These are phyloP conservation scores for Cercopithecus mona DNA, from an alignment of 2,113 vertebrate genomes.

Conservation along the genomic window DNA sequence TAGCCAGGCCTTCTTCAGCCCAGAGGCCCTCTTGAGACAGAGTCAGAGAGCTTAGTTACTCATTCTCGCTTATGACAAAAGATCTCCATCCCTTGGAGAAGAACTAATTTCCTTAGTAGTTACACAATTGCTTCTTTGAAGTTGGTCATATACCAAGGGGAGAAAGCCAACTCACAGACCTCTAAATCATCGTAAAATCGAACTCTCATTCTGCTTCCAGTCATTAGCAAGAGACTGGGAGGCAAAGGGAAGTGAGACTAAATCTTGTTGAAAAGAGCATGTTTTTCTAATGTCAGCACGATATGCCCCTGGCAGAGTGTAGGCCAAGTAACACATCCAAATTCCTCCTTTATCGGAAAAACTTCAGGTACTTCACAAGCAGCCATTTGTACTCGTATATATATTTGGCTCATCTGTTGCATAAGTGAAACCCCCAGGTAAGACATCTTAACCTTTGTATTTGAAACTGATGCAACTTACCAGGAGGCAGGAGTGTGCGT, in stretches of 20 bases:
- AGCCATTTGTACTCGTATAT: slow-evolving; percentile 38
- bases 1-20: slow-evolving; percentile 14
- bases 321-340: slow-evolving; percentile 25
- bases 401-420: slow-evolving; percentile 42
- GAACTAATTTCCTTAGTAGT: slow-evolving; percentile 53
- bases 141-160: slow-evolving; percentile 40
- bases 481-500: neutral
- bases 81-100: slow-evolving; percentile 41
- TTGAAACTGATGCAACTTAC: slow-evolving; percentile 31
- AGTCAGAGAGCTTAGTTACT: slow-evolving; percentile 37
- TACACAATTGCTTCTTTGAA: slow-evolving; percentile 62
- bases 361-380: neutral
- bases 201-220: slow-evolving; percentile 57
- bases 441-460: slow-evolving; percentile 37
- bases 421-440: neutral
- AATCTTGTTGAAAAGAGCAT: slow-evolving; percentile 51
- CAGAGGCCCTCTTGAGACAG: neutral
- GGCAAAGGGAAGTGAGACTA: slow-evolving; percentile 55
- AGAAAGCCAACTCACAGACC: slow-evolving; percentile 30
- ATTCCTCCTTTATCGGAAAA: slow-evolving; percentile 41
- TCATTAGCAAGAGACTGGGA: slow-evolving; percentile 52
- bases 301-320: neutral
- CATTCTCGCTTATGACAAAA: slow-evolving; percentile 54
- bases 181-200: slow-evolving; percentile 62
- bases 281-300: slow-evolving; percentile 36